Conservation (phyloP, 1,140 invertebrate species). For the Cotesia chilonis region DNA sequence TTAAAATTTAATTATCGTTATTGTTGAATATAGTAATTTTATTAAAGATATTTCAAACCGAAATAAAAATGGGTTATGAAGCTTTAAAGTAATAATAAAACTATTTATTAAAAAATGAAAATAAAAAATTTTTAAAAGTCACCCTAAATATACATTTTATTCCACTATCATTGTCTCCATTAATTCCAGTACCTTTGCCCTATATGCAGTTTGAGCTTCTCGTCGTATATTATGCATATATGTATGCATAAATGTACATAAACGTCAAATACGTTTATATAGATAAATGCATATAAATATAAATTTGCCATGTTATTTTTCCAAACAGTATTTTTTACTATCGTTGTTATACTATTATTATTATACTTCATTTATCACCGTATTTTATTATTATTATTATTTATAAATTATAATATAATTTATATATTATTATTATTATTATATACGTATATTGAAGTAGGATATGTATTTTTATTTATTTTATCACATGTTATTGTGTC, state of each 20-base stretch:
- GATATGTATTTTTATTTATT: slow-evolving; percentile 1
- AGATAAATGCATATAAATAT: slow-evolving; percentile 25
- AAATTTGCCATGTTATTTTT: slow-evolving; percentile 40
- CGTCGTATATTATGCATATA: slow-evolving; percentile 36
- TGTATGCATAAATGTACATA: slow-evolving; percentile 24
- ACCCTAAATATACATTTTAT: too few species aligned
- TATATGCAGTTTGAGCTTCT: slow-evolving; percentile 48
- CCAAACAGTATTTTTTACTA: slow-evolving; percentile 34
- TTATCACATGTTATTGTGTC: background rate
- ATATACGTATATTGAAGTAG: background rate
- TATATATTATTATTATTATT: slow-evolving; percentile 7
- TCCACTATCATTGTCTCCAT: slow-evolving; percentile 21
- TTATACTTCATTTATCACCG: slow-evolving; percentile 18
- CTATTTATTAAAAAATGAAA: too few species aligned
- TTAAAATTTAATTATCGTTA: too few species aligned
- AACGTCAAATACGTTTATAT: slow-evolving; percentile 19
- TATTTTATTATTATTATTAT: slow-evolving; percentile 15
- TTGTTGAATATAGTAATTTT: too few species aligned
- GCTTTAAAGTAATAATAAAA: too few species aligned
- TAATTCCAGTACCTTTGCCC: slow-evolving; percentile 37
- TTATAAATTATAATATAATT: slow-evolving; percentile 2
- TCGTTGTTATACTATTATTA: slow-evolving; percentile 28
- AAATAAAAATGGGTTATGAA: too few species aligned
- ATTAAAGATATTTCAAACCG: too few species aligned
- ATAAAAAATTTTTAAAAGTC: slow-evolving; percentile 40